Percentiles rank a stretch among this genome's conserved stretches.
phyloP scores from a whole-genome alignment of 35 echinoderm and acorn worm species.

The Lytechinus variegatus region DNA sequence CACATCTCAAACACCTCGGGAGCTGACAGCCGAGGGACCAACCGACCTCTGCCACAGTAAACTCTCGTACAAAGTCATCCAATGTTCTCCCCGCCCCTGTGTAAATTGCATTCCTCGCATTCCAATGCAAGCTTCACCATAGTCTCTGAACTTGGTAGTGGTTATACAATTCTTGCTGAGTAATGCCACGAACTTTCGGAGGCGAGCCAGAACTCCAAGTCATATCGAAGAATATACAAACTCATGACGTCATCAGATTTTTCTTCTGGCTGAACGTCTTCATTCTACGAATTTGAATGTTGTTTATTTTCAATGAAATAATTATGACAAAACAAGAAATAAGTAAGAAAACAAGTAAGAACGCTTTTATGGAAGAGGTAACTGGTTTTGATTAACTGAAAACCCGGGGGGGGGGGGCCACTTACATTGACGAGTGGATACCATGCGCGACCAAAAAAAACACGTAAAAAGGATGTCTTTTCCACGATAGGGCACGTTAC shows the following conservation, averaged over 20 bases:
- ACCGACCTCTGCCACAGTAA: background rate
- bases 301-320: background rate
- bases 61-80: background rate
- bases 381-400: too few species aligned
- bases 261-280: background rate
- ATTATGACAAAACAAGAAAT: background rate
- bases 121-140: background rate
- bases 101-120: slow-evolving; percentile 3
- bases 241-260: background rate
- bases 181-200: background rate
- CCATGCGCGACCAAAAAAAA: too few species aligned
- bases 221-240: background rate
- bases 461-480: too few species aligned
- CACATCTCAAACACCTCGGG: background rate
- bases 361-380: too few species aligned
- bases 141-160: slow-evolving; percentile 6
- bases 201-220: background rate
- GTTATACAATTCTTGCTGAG: background rate
- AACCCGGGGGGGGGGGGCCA: too few species aligned
- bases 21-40: background rate
- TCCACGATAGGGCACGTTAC: too few species aligned
- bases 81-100: background rate
- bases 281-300: too few species aligned
- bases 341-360: background rate
- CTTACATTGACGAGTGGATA: too few species aligned